Evolutionary conservation across 1,140 invertebrate species (phyloP).

Genomic region (Nomia melanderi): DNA sequence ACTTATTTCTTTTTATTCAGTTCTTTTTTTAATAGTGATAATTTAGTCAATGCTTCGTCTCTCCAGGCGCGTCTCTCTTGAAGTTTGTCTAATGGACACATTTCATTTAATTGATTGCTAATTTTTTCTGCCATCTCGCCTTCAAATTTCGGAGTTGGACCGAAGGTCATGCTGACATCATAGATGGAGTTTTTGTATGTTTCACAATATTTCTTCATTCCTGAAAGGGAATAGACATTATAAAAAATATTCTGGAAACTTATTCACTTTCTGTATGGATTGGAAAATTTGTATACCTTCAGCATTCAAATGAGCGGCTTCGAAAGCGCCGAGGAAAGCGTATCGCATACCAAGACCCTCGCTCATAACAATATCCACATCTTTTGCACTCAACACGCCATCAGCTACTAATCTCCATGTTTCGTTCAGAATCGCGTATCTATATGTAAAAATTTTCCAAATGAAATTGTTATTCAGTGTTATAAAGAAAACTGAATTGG

Average conservation of each 20-base stretch:
- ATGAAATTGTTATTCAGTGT: neutral
- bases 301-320: conserved; percentile 97
- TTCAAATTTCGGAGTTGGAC: conserved; percentile 87
- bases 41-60: conserved; percentile 90
- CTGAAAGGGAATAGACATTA: conserved; percentile 71
- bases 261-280: neutral
- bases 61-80: conserved; percentile 90
- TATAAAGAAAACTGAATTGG: neutral
- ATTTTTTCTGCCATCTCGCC: conserved; percentile 84
- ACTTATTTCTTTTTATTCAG: conserved; percentile 70
- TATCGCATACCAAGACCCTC: conserved; percentile 97
- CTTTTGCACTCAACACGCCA: conserved; percentile 91
- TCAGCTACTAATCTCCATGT: conserved; percentile 93
- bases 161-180: conserved; percentile 88
- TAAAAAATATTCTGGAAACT: neutral
- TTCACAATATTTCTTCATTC: conserved; percentile 87
- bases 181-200: conserved; percentile 91
- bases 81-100: conserved; percentile 89
- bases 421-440: conserved; percentile 96
- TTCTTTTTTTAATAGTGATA: conserved; percentile 91
- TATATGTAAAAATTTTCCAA: conserved; percentile 66
- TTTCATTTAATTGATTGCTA: conserved; percentile 86
- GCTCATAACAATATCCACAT: conserved; percentile 96
- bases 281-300: conserved; percentile 87
- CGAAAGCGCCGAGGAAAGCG: conserved; percentile 95